Evolutionary conservation across 2,113 vertebrate species (phyloP).

Genomic region (Leuciscus idus): DNA sequence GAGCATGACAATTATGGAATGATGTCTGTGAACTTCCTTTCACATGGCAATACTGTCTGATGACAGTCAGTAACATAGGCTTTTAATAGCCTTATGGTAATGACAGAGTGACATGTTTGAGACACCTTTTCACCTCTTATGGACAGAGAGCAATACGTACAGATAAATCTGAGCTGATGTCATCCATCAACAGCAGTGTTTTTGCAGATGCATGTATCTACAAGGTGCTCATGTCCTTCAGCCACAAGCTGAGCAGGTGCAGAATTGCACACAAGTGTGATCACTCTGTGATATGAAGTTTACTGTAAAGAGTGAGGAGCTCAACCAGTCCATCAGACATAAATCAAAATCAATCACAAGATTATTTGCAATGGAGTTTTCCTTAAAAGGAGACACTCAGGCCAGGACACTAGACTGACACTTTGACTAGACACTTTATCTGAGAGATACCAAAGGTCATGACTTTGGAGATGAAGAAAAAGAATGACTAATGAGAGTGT

Average conservation of each 20-base stretch:
- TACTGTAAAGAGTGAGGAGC: constrained; percentile 1
- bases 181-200: neutral
- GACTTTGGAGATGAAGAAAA: neutral
- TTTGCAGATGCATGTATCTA: constrained; percentile 7
- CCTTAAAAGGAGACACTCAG: constrained; percentile 21
- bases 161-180: constrained; percentile 34
- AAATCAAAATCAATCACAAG: neutral
- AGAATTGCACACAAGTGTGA: neutral
- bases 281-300: constrained; percentile 24
- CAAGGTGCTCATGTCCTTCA: neutral
- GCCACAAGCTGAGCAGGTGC: constrained; percentile 15
- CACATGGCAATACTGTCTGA: constrained; percentile 23
- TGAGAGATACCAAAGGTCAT: constrained; percentile 15
- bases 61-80: constrained; percentile 8
- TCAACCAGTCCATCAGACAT: constrained; percentile 3
- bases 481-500: neutral
- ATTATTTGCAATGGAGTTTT: neutral
- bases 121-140: constrained; percentile 21
- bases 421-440: neutral
- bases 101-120: constrained; percentile 20
- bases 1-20: constrained; percentile 25
- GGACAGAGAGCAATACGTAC: neutral
- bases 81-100: constrained; percentile 25
- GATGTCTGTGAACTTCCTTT: constrained; percentile 6
- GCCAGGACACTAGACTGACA: neutral